phyloP scores from a whole-genome alignment of 2,888 invertebrate species.

The Patella ulyssiponensis region DNA sequence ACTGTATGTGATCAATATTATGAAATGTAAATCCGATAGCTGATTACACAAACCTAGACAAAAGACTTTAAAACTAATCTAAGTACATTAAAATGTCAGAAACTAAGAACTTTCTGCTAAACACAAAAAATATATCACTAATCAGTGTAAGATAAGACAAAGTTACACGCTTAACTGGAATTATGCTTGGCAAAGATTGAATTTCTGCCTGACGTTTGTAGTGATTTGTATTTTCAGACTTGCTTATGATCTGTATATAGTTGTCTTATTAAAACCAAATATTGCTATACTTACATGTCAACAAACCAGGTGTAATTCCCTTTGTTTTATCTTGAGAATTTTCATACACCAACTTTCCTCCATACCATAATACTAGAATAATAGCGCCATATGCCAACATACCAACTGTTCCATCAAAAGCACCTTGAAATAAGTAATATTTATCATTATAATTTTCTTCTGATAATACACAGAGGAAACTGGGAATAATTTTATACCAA shows the following conservation, averaged over 20 bases:
- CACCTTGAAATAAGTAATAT: conserved; percentile 48
- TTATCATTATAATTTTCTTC: background rate
- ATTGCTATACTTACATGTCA: conserved; percentile 60
- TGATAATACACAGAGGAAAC: background rate
- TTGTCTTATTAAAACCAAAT: background rate
- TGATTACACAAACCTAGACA: too few species aligned
- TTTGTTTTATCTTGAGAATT: conserved; percentile 40
- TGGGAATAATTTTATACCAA: background rate
- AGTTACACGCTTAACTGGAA: too few species aligned
- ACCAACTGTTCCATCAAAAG: conserved; percentile 65
- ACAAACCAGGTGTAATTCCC: conserved; percentile 63
- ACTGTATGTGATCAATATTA: too few species aligned
- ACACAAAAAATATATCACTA: too few species aligned
- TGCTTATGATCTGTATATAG: background rate
- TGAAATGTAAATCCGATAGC: too few species aligned
- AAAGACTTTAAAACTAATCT: too few species aligned
- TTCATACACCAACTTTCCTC: conserved; percentile 69
- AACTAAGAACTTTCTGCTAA: too few species aligned
- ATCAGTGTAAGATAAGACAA: too few species aligned
- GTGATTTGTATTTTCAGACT: too few species aligned
- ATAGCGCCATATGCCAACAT: conserved; percentile 63
- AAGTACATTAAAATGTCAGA: too few species aligned
- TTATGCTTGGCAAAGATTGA: too few species aligned
- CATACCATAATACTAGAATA: conserved; percentile 68
- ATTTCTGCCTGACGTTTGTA: too few species aligned